Percentiles rank a stretch among this genome's conserved stretches.
Conservation (phyloP, 1,140 invertebrate species). For the Achatina immaculata region DNA sequence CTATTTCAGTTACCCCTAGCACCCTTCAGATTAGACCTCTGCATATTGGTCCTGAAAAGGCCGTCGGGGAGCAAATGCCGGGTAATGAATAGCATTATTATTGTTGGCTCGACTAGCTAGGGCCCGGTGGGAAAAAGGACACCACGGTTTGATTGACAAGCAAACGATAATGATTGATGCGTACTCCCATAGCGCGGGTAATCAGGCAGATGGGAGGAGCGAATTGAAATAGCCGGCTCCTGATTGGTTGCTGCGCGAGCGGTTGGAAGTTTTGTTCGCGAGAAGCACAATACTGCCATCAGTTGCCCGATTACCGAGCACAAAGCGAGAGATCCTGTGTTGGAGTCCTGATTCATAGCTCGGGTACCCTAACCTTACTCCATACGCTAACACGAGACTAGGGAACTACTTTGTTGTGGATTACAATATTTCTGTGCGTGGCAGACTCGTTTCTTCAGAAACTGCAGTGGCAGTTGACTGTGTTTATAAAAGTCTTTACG, state of each 20-base stretch:
- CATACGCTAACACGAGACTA: background rate
- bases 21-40: conserved; percentile 29
- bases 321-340: background rate
- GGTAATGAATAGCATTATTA: conserved; percentile 33
- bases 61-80: conserved; percentile 15
- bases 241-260: conserved; percentile 27
- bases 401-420: background rate
- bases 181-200: conserved; percentile 33
- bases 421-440: background rate
- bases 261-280: conserved; percentile 34
- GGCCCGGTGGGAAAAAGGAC: conserved; percentile 31
- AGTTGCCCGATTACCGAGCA: conserved; percentile 17
- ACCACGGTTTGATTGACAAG: conserved; percentile 39
- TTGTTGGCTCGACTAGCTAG: conserved; percentile 11
- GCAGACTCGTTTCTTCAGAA: too few relatives aligned
- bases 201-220: conserved; percentile 27
- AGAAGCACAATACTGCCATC: conserved; percentile 16
- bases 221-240: background rate
- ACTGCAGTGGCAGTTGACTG: too few relatives aligned
- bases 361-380: background rate
- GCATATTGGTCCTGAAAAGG: conserved; percentile 16
- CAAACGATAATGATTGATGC: conserved; percentile 41
- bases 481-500: too few relatives aligned
- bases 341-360: background rate
- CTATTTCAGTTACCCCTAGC: conserved; percentile 24